A percentile compares a stretch with the other conserved stretches of the same genome.
These are phyloP conservation scores for Indicator indicator DNA, from an alignment of 2,113 vertebrate genomes.

Conservation along the genomic window DNA sequence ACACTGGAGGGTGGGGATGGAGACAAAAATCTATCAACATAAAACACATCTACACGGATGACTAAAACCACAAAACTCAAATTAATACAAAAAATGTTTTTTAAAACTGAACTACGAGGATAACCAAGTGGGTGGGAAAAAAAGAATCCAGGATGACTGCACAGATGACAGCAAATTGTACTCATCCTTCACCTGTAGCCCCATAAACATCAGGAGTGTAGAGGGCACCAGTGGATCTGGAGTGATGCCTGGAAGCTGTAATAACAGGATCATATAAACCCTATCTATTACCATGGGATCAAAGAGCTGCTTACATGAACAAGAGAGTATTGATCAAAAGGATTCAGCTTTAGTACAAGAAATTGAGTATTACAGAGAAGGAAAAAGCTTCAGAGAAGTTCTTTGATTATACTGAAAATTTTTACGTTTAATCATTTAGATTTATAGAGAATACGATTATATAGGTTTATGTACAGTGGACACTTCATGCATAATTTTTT, in stretches of 20 bases:
- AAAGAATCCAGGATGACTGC: slow-evolving; percentile 70
- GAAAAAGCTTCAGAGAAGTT: slow-evolving; percentile 1
- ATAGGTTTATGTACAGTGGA: background rate
- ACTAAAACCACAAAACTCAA: slow-evolving; percentile 56
- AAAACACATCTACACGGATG: slow-evolving; percentile 32
- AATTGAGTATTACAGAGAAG: background rate
- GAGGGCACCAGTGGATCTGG: slow-evolving; percentile 98
- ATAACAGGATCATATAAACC: slow-evolving; percentile 87
- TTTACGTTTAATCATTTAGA: no score
- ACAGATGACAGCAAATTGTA: slow-evolving; percentile 79
- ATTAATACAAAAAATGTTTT: slow-evolving; percentile 53
- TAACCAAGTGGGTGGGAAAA: slow-evolving; percentile 56
- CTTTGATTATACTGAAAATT: background rate
- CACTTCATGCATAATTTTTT: slow-evolving; percentile 9
- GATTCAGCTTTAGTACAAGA: background rate
- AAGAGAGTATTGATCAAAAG: background rate
- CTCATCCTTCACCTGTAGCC: slow-evolving; percentile 98
- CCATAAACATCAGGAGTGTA: slow-evolving; percentile 92
- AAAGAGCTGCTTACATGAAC: slow-evolving; percentile 48
- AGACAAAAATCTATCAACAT: slow-evolving; percentile 35
- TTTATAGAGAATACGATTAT: background rate
- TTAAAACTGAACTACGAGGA: slow-evolving; percentile 55
- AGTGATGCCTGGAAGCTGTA: slow-evolving; percentile 97
- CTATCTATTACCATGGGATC: slow-evolving; percentile 79
- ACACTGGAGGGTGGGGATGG: background rate